phyloP scores from a whole-genome alignment of 2,113 vertebrate genomes.

The Salminus brasiliensis region DNA sequence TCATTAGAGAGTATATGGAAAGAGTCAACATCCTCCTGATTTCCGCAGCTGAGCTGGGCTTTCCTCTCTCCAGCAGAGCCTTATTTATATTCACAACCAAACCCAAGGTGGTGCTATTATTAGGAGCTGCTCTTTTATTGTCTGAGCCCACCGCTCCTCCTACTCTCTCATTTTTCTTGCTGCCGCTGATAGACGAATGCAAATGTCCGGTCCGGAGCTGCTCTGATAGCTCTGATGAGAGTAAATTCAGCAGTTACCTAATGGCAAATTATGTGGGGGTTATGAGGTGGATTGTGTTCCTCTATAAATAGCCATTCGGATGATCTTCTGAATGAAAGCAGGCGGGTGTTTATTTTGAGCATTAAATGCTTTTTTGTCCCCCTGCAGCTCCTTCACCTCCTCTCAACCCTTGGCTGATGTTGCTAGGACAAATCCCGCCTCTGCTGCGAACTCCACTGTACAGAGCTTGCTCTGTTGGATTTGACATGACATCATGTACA shows the following conservation, averaged over 20 bases:
- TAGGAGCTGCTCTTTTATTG: conserved; percentile 55
- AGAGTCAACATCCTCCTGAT: conserved; percentile 14
- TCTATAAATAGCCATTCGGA: background rate
- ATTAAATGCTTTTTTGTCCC: background rate
- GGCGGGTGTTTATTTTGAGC: conserved; percentile 2
- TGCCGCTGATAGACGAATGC: conserved; percentile 24
- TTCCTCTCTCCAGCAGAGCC: background rate
- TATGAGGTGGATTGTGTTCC: conserved; percentile 35
- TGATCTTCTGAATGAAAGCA: conserved; percentile 38
- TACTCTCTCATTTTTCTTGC: conserved; percentile 12
- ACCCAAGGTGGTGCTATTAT: conserved; percentile 61
- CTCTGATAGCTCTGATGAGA: conserved; percentile 48
- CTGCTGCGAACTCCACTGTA: background rate
- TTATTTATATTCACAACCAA: conserved; percentile 60
- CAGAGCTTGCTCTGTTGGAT: conserved; percentile 5
- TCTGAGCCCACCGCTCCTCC: conserved; percentile 28
- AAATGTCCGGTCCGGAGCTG: conserved; percentile 47
- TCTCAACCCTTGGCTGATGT: conserved; percentile 32
- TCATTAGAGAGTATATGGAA: conserved; percentile 35
- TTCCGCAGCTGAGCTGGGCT: background rate
- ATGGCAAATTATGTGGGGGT: conserved; percentile 47
- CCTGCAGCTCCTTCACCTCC: conserved; percentile 17
- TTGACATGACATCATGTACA: background rate
- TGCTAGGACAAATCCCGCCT: conserved; percentile 8
- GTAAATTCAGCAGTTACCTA: conserved; percentile 49